Conservation (phyloP, 2,113 vertebrate genomes). For the Neoarius graeffei region DNA sequence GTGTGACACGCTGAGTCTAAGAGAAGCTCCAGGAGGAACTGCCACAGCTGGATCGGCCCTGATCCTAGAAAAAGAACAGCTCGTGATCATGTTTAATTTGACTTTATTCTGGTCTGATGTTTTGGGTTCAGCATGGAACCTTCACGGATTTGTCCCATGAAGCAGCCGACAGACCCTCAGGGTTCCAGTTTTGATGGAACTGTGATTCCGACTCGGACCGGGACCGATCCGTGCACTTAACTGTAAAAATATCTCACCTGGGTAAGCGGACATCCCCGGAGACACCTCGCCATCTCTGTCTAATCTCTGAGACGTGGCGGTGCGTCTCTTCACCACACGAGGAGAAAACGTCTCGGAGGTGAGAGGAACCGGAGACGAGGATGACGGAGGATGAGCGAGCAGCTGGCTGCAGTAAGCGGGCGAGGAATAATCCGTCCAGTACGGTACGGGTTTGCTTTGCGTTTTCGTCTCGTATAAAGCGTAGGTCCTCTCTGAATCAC, state of each 20-base stretch:
- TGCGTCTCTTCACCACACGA: constrained; percentile 74
- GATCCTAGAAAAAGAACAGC: constrained; percentile 62
- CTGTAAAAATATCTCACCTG: constrained; percentile 62
- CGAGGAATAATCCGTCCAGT: constrained; percentile 71
- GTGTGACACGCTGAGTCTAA: constrained; percentile 74
- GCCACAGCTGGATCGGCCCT: constrained; percentile 82
- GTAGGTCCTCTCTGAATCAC: constrained; percentile 63
- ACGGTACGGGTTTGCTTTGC: constrained; percentile 59
- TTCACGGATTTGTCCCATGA: too few species aligned
- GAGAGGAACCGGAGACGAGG: constrained; percentile 49
- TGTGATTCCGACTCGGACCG: background rate
- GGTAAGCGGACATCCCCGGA: constrained; percentile 73
- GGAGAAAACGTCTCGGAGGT: constrained; percentile 70
- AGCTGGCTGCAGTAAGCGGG: constrained; percentile 55
- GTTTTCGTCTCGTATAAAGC: constrained; percentile 63
- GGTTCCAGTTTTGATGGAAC: background rate
- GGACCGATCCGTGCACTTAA: background rate
- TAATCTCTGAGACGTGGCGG: constrained; percentile 55
- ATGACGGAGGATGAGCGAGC: constrained; percentile 54
- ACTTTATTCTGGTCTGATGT: too few species aligned
- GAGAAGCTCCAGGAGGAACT: constrained; percentile 80
- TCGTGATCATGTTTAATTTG: background rate
- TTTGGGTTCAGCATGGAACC: background rate
- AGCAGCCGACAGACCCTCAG: background rate
- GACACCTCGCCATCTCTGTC: constrained; percentile 66